Conservation (phyloP, 2,797 vertebrate genomes). For the Acropternis orthonyx region DNA sequence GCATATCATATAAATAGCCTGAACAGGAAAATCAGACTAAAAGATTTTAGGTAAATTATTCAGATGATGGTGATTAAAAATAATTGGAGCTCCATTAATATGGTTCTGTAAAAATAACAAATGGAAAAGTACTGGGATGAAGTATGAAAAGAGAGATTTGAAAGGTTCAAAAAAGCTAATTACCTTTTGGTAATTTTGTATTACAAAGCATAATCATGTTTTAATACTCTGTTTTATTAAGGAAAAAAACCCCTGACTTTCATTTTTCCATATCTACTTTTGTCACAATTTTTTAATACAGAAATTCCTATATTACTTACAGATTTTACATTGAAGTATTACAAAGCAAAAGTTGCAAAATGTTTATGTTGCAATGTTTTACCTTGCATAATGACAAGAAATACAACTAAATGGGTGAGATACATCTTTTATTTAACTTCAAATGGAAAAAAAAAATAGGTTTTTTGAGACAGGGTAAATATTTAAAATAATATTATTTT, state of each 20-base stretch:
- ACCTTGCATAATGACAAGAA: not conserved
- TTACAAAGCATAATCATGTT: not conserved
- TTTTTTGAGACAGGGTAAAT: not conserved
- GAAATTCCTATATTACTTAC: not conserved
- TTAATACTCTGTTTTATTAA: not conserved
- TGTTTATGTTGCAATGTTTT: not conserved
- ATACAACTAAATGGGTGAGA: not conserved
- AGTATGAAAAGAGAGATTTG: not conserved
- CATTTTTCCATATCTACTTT: not conserved
- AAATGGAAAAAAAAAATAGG: not conserved
- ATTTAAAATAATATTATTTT: not conserved
- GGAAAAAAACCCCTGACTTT: not conserved
- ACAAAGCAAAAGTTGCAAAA: not conserved
- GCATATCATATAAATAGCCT: not conserved
- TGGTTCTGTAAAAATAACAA: not conserved
- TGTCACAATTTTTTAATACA: not conserved
- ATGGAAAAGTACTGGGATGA: not conserved
- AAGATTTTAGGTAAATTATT: slow-evolving; percentile 38
- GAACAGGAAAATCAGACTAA: slow-evolving; percentile 17
- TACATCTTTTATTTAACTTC: not conserved
- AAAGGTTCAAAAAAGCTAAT: not conserved
- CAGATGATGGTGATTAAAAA: slow-evolving; percentile 19
- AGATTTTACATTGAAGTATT: not conserved
- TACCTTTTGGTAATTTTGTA: not conserved
- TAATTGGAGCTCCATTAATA: slow-evolving; percentile 39